Percentiles rank a stretch among this genome's conserved stretches.
phyloP scores from a whole-genome alignment of 2,113 vertebrate genomes.

The Spilogale gracilis region DNA sequence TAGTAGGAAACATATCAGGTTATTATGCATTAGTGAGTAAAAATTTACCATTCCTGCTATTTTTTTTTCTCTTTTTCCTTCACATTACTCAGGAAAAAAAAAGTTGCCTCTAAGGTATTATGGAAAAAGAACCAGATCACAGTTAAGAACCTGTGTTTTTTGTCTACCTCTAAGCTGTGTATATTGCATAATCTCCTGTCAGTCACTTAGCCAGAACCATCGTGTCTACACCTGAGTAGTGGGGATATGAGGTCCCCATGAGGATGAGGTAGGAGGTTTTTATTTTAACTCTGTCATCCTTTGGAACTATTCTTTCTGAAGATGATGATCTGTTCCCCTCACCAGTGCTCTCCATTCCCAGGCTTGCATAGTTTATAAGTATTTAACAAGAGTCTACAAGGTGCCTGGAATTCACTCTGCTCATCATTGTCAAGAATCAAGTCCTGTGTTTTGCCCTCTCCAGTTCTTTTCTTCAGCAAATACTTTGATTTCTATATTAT shows the following conservation, averaged over 20 bases:
- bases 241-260: neutral
- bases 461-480: neutral
- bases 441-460: neutral
- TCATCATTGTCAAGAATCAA: neutral
- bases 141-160: neutral
- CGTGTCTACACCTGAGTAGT: too few species aligned
- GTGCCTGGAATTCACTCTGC: neutral
- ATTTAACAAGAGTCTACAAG: neutral
- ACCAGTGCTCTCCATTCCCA: neutral
- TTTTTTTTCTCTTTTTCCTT: neutral
- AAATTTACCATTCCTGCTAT: neutral
- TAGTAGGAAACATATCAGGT: neutral
- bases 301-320: neutral
- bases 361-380: neutral
- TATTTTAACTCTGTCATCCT: neutral
- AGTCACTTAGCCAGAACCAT: neutral
- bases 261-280: neutral
- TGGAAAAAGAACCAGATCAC: neutral
- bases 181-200: neutral
- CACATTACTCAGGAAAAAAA: neutral
- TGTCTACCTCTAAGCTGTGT: neutral
- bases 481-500: neutral
- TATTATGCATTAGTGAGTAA: too few species aligned
- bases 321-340: neutral
- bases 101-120: neutral